Base-by-base conservation (phyloP, 2,797 vertebrate genomes). In the Sebastiscus albofasciatus region DNA sequence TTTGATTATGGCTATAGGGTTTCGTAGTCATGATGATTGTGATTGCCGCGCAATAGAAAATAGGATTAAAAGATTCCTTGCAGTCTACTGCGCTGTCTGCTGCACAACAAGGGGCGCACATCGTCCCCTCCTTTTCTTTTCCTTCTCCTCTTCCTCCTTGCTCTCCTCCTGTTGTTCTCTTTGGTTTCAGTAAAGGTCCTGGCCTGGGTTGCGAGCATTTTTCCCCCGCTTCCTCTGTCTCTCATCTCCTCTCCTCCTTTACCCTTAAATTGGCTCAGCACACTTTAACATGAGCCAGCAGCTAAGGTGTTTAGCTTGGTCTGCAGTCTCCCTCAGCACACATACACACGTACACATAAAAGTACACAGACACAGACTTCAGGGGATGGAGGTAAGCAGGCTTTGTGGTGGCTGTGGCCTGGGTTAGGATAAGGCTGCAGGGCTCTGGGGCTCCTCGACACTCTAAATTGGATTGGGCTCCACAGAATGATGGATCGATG, bases 401-500 rank as follows among this genome's bases (percentile, higher is more conserved):
- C 91, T 95, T 94, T 95, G 88, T 84, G 87, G 85, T 78, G 87
- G 87, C 85, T 94, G 87, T 87, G 82, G 92, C 91, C 91, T 83
- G 90, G 85, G 91, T 94, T 93, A 90, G 92, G 94, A 94, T 95
- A 93, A 93, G 92, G 88, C 94, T 94, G 82, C 80, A 67, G 87
- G 93, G 85, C 90, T 92, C 87, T 90, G 74, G 74, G 82, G 88
- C 90, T 92, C 84, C 87, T 92, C 79, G 72, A 85, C 91, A 84
- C 87, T 94, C 87, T 89, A 93, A 95, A 95, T 93, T 93, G 94
- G 91, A 94, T 95, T 90, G 93, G 90, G 84, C 91, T 91, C 88
- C 90, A 90, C 91, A 94, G 90, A 93, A 93, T 94, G 94, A 95
- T 94, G 88, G 94, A 95, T 95, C 90, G 93, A 93, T 94, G 91